Percentiles rank a stretch among this genome's conserved stretches.
Evolutionary conservation across 2,888 invertebrate genomes (phyloP).

Genomic region (Odontocerum albicorne): DNA sequence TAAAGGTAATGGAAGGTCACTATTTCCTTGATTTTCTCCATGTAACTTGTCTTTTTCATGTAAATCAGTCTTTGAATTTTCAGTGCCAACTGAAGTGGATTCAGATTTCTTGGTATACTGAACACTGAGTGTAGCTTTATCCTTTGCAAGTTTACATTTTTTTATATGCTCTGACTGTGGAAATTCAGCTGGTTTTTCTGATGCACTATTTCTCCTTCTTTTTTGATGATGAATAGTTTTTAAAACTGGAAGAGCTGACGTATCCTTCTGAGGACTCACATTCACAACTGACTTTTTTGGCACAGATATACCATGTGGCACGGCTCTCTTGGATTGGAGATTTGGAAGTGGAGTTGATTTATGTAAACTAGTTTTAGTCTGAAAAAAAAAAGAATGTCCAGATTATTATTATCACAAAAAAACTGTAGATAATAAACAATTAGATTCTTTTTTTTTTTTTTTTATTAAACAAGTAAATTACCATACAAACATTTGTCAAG

Average conservation of each 20-base stretch:
- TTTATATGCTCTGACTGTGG: conserved; percentile 42
- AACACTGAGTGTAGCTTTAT: conserved; percentile 47
- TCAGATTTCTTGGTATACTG: conserved; percentile 25
- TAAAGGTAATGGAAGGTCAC: conserved; percentile 42
- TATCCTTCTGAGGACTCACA: conserved; percentile 11
- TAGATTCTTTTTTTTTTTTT: no score
- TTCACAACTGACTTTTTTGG: conserved; percentile 17
- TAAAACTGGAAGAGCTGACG: neutral
- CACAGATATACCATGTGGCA: conserved; percentile 7
- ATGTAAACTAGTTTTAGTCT: conserved; percentile 18
- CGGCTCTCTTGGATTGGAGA: conserved; percentile 11
- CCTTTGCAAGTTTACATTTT: conserved; percentile 47
- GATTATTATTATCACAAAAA: neutral
- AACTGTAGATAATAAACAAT: no score
- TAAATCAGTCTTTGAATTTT: conserved; percentile 14
- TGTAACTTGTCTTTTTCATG: conserved; percentile 41
- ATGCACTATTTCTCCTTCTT: conserved; percentile 53
- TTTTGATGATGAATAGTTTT: conserved; percentile 41
- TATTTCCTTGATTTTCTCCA: conserved; percentile 40
- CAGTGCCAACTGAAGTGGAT: conserved; percentile 12
- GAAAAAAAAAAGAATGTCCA: conserved; percentile 2
- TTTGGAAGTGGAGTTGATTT: conserved; percentile 8
- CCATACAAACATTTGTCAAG: no score
- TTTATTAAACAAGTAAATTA: no score
- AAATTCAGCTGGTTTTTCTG: conserved; percentile 40